Base-by-base conservation (phyloP, 2,797 vertebrate species). In the Eulemur rubriventer region DNA sequence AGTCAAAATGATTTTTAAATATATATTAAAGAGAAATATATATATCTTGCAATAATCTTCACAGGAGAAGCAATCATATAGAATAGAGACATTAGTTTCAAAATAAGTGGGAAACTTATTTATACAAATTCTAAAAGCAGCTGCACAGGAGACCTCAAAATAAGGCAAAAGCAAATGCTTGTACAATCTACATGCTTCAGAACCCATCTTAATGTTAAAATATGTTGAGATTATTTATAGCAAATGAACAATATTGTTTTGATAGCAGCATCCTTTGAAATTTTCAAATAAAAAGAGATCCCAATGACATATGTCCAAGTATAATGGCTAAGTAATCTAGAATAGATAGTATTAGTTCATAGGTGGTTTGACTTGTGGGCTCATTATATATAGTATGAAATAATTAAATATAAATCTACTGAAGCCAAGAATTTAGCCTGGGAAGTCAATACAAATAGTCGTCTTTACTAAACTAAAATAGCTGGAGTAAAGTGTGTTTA, bases 31-130 rank as follows among this genome's bases (percentile, higher is more conserved):
- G 17, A 91, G 22, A 92, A 79, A 30, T 43, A 48, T 59, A 48
- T 65, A 20, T 17, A 52, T 65, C 12, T 89, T 89, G 24, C 46
- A 55, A 70, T 69, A 80, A 63, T 67, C 13, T 86, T 8, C 24
- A 43, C 13, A 48, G 50, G 80, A 87, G 48, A 41, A 76, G 84
- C 9, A 80, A 41, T 63, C 9, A 52, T n/a, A 30, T 26, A 38
- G 57, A 3, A 48, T 91, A 28, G 28, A 89, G 82, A 94, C 85
- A 73, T 91, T 46, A 80, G 35, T 70, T 72, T 72, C 46, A 76
- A 96, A 94, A 48, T 85, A 93, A 89, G 33, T 86, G 52, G 22
- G 24, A 80, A 88, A 48, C 22, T 30, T 76, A 89, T 70, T 91
- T 91, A 57, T 79, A 35, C 4, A 83, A 73, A 38, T 88, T 92